phyloP scores from a whole-genome alignment of 2,888 invertebrate species.

The Pachydiplax longipennis region DNA sequence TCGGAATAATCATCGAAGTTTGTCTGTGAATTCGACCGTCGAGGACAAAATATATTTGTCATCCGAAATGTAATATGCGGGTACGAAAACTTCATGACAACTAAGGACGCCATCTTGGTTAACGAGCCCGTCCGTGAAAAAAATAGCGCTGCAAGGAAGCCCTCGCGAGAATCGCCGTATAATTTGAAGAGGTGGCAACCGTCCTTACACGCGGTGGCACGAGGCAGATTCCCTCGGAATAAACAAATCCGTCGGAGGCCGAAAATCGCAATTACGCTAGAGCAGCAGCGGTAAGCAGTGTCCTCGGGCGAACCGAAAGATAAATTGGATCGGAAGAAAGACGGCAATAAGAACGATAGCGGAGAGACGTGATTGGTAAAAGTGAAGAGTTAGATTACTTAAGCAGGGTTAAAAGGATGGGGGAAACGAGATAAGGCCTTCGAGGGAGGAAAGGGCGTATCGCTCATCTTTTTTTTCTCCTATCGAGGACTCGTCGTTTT shows the following conservation, averaged over 20 bases:
- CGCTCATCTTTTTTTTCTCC: background rate
- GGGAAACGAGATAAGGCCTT: background rate
- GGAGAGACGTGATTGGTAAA: background rate
- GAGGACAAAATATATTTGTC: no score
- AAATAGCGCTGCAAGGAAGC: background rate
- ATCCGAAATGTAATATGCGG: no score
- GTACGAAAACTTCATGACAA: background rate
- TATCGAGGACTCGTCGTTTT: background rate
- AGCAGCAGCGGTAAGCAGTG: background rate
- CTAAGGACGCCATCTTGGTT: background rate
- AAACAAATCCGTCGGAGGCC: background rate
- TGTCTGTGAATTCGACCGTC: no score
- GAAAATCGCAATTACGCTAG: background rate
- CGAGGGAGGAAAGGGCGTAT: background rate
- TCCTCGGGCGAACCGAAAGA: background rate
- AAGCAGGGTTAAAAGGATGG: background rate
- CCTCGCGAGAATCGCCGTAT: background rate
- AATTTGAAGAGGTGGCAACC: background rate
- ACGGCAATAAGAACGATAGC: background rate
- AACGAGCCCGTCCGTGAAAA: background rate
- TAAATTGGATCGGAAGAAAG: background rate
- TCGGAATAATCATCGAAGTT: no score
- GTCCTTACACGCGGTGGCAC: background rate
- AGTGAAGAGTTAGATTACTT: background rate
- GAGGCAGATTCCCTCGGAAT: background rate